Evolutionary conservation across 2,113 vertebrate genomes (phyloP), one percentile per base, ranked within the genome.

Genomic region (Gallinago undulata): DNA sequence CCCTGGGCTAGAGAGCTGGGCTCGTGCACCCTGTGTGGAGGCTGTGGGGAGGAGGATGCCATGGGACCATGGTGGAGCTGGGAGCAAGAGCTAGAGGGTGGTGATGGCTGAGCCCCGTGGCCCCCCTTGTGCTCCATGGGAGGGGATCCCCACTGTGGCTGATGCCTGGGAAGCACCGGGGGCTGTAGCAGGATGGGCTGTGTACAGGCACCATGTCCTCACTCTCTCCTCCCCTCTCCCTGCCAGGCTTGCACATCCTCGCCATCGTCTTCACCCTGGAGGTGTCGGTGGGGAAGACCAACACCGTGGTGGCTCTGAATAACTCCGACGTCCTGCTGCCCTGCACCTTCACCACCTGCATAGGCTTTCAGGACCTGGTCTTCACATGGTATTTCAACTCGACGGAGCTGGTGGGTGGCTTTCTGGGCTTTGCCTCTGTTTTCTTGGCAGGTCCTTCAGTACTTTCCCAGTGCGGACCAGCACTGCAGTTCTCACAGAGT

Each of bases 301-400:
- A 98, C 45, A 98, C 97, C 33, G 95, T 99, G 78, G 98, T 97
- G 33, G 99, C 98, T 0, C 98, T 99, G 89, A 99, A 99, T 1
- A 99, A 99, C 93, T 98, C 99, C 19, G 96, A 99, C 1, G 98
- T 99, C 59, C 95, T 98, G 89, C 96, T 99, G 93, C 99, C 99
- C 64, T 99, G 99, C 92, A 79, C 50, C 33, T 99, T 99, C 87
- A 25, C 59, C 96, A 99, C 98, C 97, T 99, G 99, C 82, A 99
- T 98, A 5, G 99, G 99, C 90, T 99, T 99, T 23, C 70, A 98
- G 51, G 92, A 99, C 93, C 98, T 99, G 13, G 97, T 97, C 87
- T 99, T 99, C 98, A 98, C 90, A 23, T 99, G 99, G 99, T 97
- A 95, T 62, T 98, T 97, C 96, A 98, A 98, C 75, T 79, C 63